A percentile compares a stretch with the other conserved stretches of the same genome.
These are phyloP conservation scores for Nymphalis polychloros DNA, from an alignment of 2,888 invertebrate genomes.

Conservation along the genomic window DNA sequence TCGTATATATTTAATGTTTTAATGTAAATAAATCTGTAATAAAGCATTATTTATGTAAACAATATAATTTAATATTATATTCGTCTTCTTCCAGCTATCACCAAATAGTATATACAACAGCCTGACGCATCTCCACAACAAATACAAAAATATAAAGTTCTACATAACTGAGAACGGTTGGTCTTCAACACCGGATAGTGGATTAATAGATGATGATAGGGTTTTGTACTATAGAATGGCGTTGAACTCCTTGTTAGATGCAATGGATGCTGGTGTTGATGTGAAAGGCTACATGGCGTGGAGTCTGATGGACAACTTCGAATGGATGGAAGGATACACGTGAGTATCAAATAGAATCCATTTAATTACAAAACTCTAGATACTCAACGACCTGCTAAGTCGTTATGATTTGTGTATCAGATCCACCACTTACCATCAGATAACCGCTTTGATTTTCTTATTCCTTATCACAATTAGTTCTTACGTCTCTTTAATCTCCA, in stretches of 20 bases:
- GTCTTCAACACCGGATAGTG: slow-evolving; percentile 55
- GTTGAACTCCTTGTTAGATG: slow-evolving; percentile 65
- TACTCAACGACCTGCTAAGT: too few relatives aligned
- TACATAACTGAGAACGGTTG: slow-evolving; percentile 84
- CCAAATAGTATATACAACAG: slow-evolving; percentile 82
- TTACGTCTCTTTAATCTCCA: too few relatives aligned
- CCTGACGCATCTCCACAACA: slow-evolving; percentile 71
- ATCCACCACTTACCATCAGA: too few relatives aligned
- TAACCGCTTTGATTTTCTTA: too few relatives aligned
- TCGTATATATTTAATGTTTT: too few relatives aligned
- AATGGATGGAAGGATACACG: slow-evolving; percentile 82
- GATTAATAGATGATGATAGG: slow-evolving; percentile 69
- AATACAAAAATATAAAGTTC: slow-evolving; percentile 77
- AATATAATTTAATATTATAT: neutral
- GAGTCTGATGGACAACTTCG: slow-evolving; percentile 85
- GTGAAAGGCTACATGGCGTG: slow-evolving; percentile 82
- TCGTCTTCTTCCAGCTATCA: slow-evolving; percentile 59
- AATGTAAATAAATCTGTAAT: too few relatives aligned
- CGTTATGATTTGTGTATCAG: too few relatives aligned
- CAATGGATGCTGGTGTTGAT: slow-evolving; percentile 69
- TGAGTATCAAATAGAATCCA: slow-evolving; percentile 51
- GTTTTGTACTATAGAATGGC: slow-evolving; percentile 69
- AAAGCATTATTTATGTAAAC: too few relatives aligned
- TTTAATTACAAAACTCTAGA: too few relatives aligned
- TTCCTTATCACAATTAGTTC: too few relatives aligned